phyloP scores from a whole-genome alignment of 2,113 vertebrate genomes.

The Columba livia region DNA sequence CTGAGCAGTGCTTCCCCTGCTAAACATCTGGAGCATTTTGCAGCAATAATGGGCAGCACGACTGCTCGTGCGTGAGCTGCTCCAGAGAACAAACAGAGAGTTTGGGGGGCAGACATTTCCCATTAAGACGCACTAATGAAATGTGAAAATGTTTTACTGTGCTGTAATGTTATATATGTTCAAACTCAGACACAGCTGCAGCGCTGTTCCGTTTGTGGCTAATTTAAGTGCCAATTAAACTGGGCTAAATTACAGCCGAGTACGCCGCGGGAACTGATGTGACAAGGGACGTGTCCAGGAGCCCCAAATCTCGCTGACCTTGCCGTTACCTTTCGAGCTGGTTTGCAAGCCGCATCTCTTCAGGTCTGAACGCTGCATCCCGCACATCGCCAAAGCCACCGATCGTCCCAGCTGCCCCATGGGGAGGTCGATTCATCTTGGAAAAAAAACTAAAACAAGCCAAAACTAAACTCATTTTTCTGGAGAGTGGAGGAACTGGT shows the following conservation, averaged over 20 bases:
- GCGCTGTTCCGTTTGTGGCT: neutral
- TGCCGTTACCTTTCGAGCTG: rapidly evolving
- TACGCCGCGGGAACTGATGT: neutral
- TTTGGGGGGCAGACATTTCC: constrained; percentile 49
- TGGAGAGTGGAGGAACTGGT: neutral
- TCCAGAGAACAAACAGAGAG: neutral
- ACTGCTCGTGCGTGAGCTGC: neutral
- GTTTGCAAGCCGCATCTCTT: neutral
- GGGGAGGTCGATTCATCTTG: neutral
- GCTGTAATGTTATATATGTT: constrained; percentile 31
- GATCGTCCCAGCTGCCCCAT: neutral
- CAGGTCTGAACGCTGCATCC: neutral
- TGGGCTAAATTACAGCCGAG: constrained; percentile 20
- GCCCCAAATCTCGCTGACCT: neutral
- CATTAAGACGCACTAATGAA: constrained; percentile 56
- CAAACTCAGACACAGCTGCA: constrained; percentile 16
- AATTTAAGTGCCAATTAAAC: constrained; percentile 63
- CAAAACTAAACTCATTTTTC: neutral
- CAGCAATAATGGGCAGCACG: neutral
- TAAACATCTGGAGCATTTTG: rapidly evolving
- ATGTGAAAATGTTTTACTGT: constrained; percentile 55
- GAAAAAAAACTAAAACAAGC: neutral
- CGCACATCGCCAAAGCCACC: rapidly evolving
- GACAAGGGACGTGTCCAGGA: neutral
- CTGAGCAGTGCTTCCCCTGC: neutral